Evolutionary conservation across 1,140 invertebrate genomes (phyloP).

Genomic region (Aphidius gifuensis): DNA sequence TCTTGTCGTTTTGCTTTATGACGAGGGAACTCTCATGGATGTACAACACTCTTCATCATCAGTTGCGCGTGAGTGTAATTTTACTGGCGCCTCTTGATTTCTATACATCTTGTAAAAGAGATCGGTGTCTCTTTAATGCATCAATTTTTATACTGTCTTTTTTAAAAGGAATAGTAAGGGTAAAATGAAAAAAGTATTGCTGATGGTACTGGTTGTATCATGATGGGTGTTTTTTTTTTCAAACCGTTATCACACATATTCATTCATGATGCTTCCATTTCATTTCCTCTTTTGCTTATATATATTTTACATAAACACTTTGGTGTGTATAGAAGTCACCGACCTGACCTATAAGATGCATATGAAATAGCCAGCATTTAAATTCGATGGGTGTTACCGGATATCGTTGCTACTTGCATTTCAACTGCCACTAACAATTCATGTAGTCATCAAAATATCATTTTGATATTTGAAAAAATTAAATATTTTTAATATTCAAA

Average conservation of each 20-base stretch:
- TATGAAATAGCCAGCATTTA: slow-evolving; percentile 20
- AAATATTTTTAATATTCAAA: too few species aligned
- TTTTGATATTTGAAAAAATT: not conserved
- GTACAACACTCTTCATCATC: not conserved
- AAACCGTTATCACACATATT: slow-evolving; percentile 30
- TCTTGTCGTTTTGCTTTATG: slow-evolving; percentile 17
- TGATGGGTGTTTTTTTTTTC: not conserved
- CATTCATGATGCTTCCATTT: slow-evolving; percentile 32
- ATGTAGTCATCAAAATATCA: not conserved
- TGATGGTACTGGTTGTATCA: slow-evolving; percentile 1
- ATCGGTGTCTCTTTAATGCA: too few species aligned
- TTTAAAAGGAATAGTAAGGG: not conserved
- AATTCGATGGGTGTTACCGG: slow-evolving; percentile 26
- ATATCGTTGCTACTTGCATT: slow-evolving; percentile 1
- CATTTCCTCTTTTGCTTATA: slow-evolving; percentile 21
- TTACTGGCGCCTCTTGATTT: too few species aligned
- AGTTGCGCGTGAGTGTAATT: too few species aligned
- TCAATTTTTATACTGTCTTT: not conserved
- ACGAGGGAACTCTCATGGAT: not conserved
- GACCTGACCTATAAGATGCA: slow-evolving; percentile 20
- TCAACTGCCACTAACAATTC: not conserved
- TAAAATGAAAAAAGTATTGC: not conserved
- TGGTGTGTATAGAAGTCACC: slow-evolving; percentile 25
- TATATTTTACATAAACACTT: slow-evolving; percentile 13
- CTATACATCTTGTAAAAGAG: too few species aligned